phyloP scores from a whole-genome alignment of 1,140 invertebrate species.

The Drosophila chauvacae region DNA sequence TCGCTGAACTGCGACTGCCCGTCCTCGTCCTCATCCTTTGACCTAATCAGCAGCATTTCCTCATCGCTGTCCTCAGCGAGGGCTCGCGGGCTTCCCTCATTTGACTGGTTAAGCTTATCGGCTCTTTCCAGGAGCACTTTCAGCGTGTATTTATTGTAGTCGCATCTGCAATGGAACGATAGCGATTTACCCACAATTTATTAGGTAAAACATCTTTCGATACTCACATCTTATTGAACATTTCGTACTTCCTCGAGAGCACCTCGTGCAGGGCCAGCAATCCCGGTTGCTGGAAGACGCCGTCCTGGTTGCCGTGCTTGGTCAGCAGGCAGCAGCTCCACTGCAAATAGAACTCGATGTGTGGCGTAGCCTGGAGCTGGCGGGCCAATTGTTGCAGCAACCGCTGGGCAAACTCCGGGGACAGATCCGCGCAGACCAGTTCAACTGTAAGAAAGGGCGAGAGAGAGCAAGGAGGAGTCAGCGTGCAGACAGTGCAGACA shows the following conservation, averaged over 20 bases:
- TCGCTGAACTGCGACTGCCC: conserved; percentile 51
- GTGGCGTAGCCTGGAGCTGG: conserved; percentile 90
- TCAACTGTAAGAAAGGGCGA: conserved; percentile 87
- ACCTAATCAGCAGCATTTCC: conserved; percentile 71
- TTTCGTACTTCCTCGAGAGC: conserved; percentile 91
- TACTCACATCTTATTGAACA: conserved; percentile 94
- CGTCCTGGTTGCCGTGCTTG: conserved; percentile 85
- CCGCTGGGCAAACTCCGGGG: conserved; percentile 91
- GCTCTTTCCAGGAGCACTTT: conserved; percentile 87
- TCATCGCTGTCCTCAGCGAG: conserved; percentile 56
- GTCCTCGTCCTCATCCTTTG: conserved; percentile 21
- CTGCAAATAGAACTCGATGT: conserved; percentile 94
- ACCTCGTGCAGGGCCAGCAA: conserved; percentile 92
- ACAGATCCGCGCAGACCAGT: conserved; percentile 89
- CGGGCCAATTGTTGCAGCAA: conserved; percentile 89
- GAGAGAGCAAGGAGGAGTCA: conserved; percentile 25
- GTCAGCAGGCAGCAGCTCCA: conserved; percentile 91
- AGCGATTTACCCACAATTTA: not conserved
- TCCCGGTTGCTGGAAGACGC: conserved; percentile 86
- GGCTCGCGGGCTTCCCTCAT: conserved; percentile 5
- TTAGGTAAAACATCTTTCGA: not conserved
- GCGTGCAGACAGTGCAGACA: conserved; percentile 53
- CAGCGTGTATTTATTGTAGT: conserved; percentile 92
- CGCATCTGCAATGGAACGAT: conserved; percentile 87
- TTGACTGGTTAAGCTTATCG: conserved; percentile 71